Conservation (phyloP, 2,888 invertebrate species). For the Encarsia formosa region DNA sequence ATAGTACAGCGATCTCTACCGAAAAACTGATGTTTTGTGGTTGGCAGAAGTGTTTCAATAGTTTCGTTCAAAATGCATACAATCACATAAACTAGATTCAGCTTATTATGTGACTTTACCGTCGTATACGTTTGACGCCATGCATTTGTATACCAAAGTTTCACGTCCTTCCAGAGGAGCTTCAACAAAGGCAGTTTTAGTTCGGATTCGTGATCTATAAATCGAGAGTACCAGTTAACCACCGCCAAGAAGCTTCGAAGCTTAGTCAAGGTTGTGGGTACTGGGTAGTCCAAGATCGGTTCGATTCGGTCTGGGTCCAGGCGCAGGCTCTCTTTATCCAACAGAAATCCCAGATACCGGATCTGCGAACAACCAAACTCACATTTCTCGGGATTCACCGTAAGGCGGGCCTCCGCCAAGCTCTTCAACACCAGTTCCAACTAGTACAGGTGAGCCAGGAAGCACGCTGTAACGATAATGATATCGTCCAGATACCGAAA, state of each 20-base stretch:
- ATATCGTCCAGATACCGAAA: neutral
- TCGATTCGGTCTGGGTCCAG: slow-evolving; percentile 25
- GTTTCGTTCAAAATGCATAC: no score
- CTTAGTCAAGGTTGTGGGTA: slow-evolving; percentile 10
- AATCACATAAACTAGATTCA: no score
- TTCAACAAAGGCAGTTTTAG: neutral
- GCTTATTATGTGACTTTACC: no score
- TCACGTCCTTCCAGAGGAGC: neutral
- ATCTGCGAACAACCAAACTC: neutral
- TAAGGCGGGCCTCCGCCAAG: neutral
- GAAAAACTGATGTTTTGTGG: no score
- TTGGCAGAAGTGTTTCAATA: no score
- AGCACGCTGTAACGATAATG: neutral
- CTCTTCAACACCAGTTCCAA: neutral
- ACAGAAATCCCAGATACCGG: slow-evolving; percentile 13
- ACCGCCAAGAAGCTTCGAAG: neutral
- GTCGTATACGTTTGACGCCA: no score
- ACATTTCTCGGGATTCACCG: neutral
- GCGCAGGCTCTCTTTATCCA: slow-evolving; percentile 23
- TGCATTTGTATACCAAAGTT: no score
- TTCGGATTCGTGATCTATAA: neutral
- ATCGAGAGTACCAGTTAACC: slow-evolving; percentile 18
- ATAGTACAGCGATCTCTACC: no score
- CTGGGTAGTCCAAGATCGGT: neutral
- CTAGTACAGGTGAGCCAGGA: neutral